Evolutionary conservation across 1,140 invertebrate species (phyloP).

Genomic region (Mactra quadrangularis): DNA sequence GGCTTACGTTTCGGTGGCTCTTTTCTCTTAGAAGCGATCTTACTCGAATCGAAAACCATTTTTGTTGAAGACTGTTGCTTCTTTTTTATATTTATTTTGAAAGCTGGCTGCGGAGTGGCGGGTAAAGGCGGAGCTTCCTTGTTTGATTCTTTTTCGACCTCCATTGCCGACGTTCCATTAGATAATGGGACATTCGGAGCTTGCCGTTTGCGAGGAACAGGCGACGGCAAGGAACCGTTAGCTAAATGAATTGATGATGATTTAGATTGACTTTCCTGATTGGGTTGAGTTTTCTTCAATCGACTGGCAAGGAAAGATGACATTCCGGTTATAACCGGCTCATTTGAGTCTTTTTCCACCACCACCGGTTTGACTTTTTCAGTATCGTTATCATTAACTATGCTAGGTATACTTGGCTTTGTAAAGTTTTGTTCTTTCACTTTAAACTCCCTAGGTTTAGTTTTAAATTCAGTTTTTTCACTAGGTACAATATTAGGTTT

Average conservation of each 20-base stretch:
- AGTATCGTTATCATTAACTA: not conserved
- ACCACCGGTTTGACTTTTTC: constrained; percentile 21
- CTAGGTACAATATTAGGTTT: constrained; percentile 48
- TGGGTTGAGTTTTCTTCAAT: constrained; percentile 40
- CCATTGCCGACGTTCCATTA: constrained; percentile 21
- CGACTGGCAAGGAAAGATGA: constrained; percentile 50
- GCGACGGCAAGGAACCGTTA: constrained; percentile 61
- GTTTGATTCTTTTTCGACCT: constrained; percentile 11
- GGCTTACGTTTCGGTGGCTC: constrained; percentile 54
- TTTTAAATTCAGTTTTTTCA: constrained; percentile 17
- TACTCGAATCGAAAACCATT: constrained; percentile 68
- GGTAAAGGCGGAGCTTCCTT: constrained; percentile 39
- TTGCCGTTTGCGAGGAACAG: constrained; percentile 65
- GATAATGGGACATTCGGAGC: constrained; percentile 34
- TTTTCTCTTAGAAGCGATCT: constrained; percentile 60
- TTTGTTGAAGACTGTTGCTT: constrained; percentile 14
- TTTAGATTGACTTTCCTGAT: constrained; percentile 48
- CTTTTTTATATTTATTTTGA: constrained; percentile 57
- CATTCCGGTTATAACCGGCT: constrained; percentile 38
- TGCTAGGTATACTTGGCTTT: constrained; percentile 38
- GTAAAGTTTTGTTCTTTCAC: constrained; percentile 50
- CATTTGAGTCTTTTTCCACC: constrained; percentile 15
- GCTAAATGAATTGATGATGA: constrained; percentile 53
- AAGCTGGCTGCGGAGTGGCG: constrained; percentile 34
- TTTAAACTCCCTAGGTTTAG: constrained; percentile 46